Evolutionary conservation across 2,113 vertebrate species (phyloP).

Genomic region (Puntigrus tetrazona): DNA sequence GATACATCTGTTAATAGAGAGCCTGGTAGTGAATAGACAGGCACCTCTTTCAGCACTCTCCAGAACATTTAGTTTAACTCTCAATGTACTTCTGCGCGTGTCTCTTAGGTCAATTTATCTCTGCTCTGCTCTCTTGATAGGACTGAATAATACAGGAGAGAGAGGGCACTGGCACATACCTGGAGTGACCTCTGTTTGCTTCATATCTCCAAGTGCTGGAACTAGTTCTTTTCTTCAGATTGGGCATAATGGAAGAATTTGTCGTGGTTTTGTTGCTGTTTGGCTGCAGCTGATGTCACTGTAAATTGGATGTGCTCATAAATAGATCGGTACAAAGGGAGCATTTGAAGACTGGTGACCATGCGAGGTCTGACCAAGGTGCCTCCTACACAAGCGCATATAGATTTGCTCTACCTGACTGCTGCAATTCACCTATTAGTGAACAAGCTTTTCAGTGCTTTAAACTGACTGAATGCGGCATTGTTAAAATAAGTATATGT

Average conservation of each 20-base stretch:
- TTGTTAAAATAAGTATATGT: neutral
- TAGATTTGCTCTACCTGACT: neutral
- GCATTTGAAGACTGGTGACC: constrained; percentile 12
- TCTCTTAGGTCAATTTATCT: constrained; percentile 74
- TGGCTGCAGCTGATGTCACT: neutral
- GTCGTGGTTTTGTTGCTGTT: neutral
- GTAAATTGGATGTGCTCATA: constrained; percentile 11
- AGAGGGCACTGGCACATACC: constrained; percentile 68
- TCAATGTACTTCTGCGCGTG: constrained; percentile 66
- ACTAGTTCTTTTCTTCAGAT: constrained; percentile 63
- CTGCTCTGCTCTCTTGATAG: constrained; percentile 69
- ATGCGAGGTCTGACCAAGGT: neutral
- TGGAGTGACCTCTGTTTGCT: constrained; percentile 72
- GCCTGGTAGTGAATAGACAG: constrained; percentile 65
- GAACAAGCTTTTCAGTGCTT: neutral
- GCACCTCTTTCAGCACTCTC: constrained; percentile 74
- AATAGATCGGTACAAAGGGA: neutral
- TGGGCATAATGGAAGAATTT: constrained; percentile 40
- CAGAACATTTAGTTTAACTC: constrained; percentile 72
- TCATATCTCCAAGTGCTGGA: constrained; percentile 73
- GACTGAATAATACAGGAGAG: constrained; percentile 73
- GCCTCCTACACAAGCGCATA: constrained; percentile 5
- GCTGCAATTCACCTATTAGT: neutral
- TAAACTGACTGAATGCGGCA: neutral
- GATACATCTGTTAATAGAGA: constrained; percentile 48